phyloP scores from a whole-genome alignment of 2,797 vertebrate species.

The Falco novaeseelandiae region DNA sequence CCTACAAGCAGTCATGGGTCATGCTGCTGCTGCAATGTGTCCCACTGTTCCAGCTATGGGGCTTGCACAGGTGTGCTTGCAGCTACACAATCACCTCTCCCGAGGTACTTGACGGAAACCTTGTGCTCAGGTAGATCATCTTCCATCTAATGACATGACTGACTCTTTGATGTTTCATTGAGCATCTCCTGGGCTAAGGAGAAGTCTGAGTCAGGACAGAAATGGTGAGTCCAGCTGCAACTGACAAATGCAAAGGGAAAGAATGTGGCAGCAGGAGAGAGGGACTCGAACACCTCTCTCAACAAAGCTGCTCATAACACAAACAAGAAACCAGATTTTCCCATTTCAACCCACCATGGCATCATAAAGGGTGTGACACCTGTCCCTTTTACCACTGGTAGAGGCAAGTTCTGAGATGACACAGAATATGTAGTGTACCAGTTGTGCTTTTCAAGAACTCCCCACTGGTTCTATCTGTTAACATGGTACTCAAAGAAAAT shows the following conservation, averaged over 20 bases:
- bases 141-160: background rate
- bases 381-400: background rate
- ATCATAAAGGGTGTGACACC: background rate
- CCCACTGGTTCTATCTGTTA: background rate
- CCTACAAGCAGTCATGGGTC: background rate
- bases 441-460: background rate
- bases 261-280: background rate
- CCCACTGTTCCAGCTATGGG: background rate
- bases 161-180: accelerated
- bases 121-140: background rate
- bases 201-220: background rate
- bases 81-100: background rate
- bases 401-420: background rate
- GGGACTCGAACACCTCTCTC: background rate
- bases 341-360: background rate
- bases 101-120: background rate
- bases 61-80: background rate
- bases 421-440: background rate
- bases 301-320: background rate
- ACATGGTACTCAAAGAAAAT: background rate
- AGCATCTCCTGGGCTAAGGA: background rate
- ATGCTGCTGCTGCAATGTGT: background rate
- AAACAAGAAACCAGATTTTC: background rate
- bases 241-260: background rate
- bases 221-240: background rate